phyloP scores from a whole-genome alignment of 1,140 invertebrate species.

The Aphidius gifuensis region DNA sequence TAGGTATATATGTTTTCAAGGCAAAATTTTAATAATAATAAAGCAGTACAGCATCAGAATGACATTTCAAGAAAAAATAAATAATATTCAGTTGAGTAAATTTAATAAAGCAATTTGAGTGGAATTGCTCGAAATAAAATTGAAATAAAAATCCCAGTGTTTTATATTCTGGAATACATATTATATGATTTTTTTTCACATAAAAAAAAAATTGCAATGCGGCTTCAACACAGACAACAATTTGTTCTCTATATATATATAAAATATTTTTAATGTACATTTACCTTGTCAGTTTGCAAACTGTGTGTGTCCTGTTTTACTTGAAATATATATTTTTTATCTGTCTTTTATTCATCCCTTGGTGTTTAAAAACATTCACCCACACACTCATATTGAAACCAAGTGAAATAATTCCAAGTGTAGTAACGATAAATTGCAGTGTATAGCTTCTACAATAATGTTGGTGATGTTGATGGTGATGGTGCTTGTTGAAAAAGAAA shows the following conservation, averaged over 20 bases:
- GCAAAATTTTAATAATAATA: background rate
- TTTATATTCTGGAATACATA: background rate
- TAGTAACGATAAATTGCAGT: conserved; percentile 47
- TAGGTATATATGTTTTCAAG: no score
- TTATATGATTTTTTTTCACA: background rate
- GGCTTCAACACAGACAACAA: conserved; percentile 5
- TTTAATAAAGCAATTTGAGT: conserved; percentile 13
- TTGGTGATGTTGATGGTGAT: background rate
- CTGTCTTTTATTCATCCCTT: background rate
- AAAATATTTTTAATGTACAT: no score
- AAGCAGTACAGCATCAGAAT: background rate
- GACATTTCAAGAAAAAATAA: background rate
- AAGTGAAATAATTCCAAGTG: conserved; percentile 17
- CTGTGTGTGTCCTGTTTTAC: no score
- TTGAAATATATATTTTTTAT: no score
- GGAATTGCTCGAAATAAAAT: conserved; percentile 10
- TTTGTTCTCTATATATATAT: background rate
- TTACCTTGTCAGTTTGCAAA: no score
- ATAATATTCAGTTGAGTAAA: conserved; percentile 9
- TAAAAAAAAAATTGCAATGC: conserved; percentile 16
- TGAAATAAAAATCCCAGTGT: conserved; percentile 2
- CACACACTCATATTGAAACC: background rate
- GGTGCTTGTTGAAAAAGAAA: background rate
- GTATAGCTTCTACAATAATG: conserved; percentile 4
- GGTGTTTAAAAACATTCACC: background rate